Percentiles rank a stretch among this genome's conserved stretches.
Conservation (phyloP, 2,797 vertebrate species). For the Sebastes glaucus region DNA sequence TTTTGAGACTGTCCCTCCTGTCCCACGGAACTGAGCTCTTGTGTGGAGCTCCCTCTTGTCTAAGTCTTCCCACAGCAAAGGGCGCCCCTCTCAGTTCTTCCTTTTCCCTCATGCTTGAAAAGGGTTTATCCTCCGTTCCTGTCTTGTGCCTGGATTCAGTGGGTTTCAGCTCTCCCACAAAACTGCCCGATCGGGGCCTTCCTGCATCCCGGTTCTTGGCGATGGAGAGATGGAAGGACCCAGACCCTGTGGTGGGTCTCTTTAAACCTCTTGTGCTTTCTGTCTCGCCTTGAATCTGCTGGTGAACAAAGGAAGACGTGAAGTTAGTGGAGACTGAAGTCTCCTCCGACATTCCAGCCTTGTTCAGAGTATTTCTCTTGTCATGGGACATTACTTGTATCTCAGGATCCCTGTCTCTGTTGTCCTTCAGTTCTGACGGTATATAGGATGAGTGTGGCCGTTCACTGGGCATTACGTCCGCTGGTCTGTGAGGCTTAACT, state of each 20-base stretch:
- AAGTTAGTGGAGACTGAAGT: background rate
- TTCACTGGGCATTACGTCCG: conserved; percentile 2
- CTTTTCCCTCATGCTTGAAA: conserved; percentile 43
- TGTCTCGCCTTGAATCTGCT: conserved; percentile 51
- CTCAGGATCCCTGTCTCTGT: conserved; percentile 35
- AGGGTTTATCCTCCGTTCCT: conserved; percentile 31
- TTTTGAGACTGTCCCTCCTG: conserved; percentile 57
- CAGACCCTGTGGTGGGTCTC: conserved; percentile 55
- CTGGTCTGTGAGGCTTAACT: conserved; percentile 43
- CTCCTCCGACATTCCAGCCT: background rate
- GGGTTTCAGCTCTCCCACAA: conserved; percentile 72
- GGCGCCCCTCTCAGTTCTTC: conserved; percentile 55
- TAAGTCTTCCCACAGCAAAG: conserved; percentile 25
- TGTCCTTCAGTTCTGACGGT: conserved; percentile 52
- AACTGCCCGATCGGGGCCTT: conserved; percentile 80
- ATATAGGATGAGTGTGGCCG: conserved; percentile 54
- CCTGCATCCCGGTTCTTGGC: conserved; percentile 67
- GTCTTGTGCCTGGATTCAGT: conserved; percentile 44
- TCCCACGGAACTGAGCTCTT: conserved; percentile 41
- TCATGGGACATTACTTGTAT: conserved; percentile 14
- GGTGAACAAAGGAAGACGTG: conserved; percentile 27
- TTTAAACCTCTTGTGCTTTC: conserved; percentile 44
- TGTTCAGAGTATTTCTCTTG: conserved; percentile 46
- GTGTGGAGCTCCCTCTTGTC: conserved; percentile 24
- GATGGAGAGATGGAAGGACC: conserved; percentile 81